Evolutionary conservation across 2,888 invertebrate genomes (phyloP), one percentile per base, ranked within the genome.

Genomic region (Melanargia galathea): DNA sequence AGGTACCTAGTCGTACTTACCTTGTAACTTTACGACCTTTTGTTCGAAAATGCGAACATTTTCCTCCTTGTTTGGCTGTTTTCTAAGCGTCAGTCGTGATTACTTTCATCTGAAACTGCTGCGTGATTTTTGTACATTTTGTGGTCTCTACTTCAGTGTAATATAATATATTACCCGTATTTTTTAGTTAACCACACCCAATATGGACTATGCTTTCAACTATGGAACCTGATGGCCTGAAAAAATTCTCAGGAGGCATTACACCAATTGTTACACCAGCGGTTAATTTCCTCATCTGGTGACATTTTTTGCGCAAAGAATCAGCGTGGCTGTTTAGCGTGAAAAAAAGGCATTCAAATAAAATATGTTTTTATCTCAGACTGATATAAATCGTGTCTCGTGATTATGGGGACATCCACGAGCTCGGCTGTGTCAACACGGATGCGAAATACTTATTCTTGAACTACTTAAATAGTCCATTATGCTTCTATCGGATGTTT

Each of bases 31-130:
- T 26, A 49, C 49, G 30, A 18, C 30, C 49, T 30, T 51, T 52
- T 52, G 51, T 52, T 52, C 18, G 33, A 52, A 33, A 52, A 52
- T 20, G 33, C 33, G 33, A 52, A 33, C 33, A 35, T 52, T 52
- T 52, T 52, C 33, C 51, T 52, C 33, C 51, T 52, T 52, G 33
- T 52, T 52, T 11, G 51, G 51, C 11, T 7, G 18, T 33, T 52
- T 18, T 18, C 30, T 33, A 30, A 49, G 26, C 10, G 18, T 18
- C 33, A 18, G 18, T 51, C 51, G 16, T 35, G 51, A 52, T 52
- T 35, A 52, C 20, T 35, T 13, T 35, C 18, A 52, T 52, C 35
- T 33, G 18, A 8, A 33, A 52, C 18, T 20, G 18, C 33, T 33
- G 18, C 51, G 51, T 52, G 33, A 8, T 18, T 35, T 18, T 52